Evolutionary conservation across 2,797 vertebrate genomes (phyloP).

Genomic region (Hapalemur alaotrensis): DNA sequence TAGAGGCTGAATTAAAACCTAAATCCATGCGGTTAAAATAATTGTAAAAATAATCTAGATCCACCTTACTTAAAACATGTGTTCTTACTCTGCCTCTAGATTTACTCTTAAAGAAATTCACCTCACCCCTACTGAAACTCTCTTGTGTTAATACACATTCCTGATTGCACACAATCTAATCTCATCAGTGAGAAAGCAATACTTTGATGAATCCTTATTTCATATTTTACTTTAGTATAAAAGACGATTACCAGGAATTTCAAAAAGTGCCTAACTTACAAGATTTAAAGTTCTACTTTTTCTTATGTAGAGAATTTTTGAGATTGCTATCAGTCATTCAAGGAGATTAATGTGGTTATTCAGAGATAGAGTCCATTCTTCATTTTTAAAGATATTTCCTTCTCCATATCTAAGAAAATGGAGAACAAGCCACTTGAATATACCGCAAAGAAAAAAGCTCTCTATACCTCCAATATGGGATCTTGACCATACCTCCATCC

Average conservation of each 20-base stretch:
- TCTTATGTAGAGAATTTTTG: background rate
- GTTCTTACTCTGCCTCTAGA: background rate
- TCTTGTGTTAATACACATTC: background rate
- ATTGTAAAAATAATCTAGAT: background rate
- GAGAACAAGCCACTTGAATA: background rate
- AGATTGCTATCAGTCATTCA: background rate
- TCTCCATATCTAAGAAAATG: background rate
- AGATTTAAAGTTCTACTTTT: background rate
- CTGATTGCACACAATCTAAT: background rate
- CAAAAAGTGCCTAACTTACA: background rate
- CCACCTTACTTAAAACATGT: background rate
- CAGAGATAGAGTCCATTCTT: background rate
- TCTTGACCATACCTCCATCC: background rate
- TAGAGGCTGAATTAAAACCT: background rate
- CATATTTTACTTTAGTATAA: background rate
- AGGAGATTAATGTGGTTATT: background rate
- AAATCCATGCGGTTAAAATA: background rate
- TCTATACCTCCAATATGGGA: background rate
- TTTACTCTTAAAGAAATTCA: background rate
- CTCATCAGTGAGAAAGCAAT: background rate
- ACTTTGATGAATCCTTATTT: background rate
- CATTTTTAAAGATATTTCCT: background rate
- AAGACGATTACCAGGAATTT: slow-evolving; percentile 17
- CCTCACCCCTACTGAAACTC: background rate
- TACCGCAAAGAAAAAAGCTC: background rate